Conservation (phyloP, 2,113 vertebrate genomes). For the Tragelaphus strepsiceros region DNA sequence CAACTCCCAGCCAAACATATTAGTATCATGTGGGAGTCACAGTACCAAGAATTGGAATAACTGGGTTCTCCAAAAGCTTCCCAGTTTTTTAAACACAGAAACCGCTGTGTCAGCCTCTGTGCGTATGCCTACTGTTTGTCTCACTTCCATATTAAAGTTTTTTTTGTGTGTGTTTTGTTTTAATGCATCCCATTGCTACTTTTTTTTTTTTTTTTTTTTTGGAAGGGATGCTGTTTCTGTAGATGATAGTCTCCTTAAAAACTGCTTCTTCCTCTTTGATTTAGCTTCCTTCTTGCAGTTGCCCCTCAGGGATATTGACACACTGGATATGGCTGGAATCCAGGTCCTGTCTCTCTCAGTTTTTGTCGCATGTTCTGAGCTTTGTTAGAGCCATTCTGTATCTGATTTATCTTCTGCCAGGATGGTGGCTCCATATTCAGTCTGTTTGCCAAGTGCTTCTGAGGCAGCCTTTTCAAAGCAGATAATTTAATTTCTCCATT, state of each 20-base stretch:
- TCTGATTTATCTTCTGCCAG: constrained; percentile 65
- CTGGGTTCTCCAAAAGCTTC: constrained; percentile 11
- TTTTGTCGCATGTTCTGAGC: constrained; percentile 34
- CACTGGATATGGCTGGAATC: constrained; percentile 33
- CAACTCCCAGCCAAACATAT: not conserved
- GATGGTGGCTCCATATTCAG: constrained; percentile 29
- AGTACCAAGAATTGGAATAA: not conserved
- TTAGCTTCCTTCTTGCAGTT: constrained; percentile 25
- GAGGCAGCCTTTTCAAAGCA: constrained; percentile 37
- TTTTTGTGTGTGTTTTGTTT: not conserved
- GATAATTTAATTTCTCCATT: constrained; percentile 65
- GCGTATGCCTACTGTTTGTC: not conserved
- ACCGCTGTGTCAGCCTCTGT: not conserved
- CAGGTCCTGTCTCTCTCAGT: constrained; percentile 39
- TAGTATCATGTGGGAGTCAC: not conserved
- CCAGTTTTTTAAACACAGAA: constrained; percentile 13
- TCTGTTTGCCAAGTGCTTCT: constrained; percentile 46
- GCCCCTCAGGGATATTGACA: constrained; percentile 36
- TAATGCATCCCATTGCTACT: not conserved
- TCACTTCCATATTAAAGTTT: constrained; percentile 16
- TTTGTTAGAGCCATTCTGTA: constrained; percentile 46
- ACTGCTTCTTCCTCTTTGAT: constrained; percentile 37
- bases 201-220: not conserved
- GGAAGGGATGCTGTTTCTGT: not conserved
- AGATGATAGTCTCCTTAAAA: constrained; percentile 22